Percentiles rank a stretch among this genome's conserved stretches.
Conservation (phyloP, 2,888 invertebrate genomes). For the Conistra vaccinii region DNA sequence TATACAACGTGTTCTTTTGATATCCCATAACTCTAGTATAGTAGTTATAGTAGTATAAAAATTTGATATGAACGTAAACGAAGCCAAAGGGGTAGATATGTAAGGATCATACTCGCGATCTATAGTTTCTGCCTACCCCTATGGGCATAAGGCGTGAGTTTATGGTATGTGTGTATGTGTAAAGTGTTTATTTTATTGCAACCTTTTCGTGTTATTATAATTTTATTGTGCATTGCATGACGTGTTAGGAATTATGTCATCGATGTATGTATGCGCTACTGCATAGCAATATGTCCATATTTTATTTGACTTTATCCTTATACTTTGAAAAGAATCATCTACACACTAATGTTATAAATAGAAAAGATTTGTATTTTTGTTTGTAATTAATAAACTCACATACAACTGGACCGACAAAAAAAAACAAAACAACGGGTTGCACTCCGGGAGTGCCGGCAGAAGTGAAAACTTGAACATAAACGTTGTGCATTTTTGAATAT, state of each 20-base stretch:
- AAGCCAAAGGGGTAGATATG: background rate
- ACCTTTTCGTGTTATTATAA: background rate
- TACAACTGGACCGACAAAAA: too few relatives aligned
- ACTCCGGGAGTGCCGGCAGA: too few relatives aligned
- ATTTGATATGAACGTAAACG: background rate
- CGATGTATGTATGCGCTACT: constrained; percentile 7
- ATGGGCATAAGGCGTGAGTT: background rate
- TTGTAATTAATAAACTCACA: too few relatives aligned
- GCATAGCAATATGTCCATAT: background rate
- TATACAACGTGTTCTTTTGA: too few relatives aligned
- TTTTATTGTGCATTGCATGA: constrained; percentile 20
- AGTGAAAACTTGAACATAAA: too few relatives aligned
- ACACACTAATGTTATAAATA: background rate
- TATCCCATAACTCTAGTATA: too few relatives aligned
- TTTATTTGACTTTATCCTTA: constrained; percentile 47
- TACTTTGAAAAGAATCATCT: background rate
- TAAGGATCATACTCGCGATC: background rate
- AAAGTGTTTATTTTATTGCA: background rate
- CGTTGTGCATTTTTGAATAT: too few relatives aligned
- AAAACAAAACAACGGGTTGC: too few relatives aligned
- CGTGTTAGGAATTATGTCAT: constrained; percentile 40
- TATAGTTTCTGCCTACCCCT: background rate
- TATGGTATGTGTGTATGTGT: background rate
- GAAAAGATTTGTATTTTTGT: too few relatives aligned
- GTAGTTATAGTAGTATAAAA: too few relatives aligned